Conservation (phyloP, 2,888 invertebrate species). For the Nezara viridula region DNA sequence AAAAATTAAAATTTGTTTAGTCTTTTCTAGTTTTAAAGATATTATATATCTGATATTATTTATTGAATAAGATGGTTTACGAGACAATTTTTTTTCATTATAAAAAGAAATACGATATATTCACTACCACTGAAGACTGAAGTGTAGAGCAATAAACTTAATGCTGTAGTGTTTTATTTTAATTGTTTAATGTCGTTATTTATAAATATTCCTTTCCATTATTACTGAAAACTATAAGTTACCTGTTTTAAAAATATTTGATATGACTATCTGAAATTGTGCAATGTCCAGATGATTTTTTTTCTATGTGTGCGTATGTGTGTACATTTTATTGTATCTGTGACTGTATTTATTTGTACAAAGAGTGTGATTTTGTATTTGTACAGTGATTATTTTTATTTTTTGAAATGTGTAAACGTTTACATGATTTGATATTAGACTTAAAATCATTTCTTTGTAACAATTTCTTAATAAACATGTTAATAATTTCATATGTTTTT, state of each 20-base stretch:
- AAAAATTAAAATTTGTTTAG: not conserved
- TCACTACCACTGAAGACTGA: not conserved
- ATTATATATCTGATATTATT: not conserved
- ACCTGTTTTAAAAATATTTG: not conserved
- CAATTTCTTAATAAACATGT: not conserved
- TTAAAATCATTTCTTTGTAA: not conserved
- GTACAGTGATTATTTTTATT: constrained; percentile 37
- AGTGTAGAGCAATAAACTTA: not conserved
- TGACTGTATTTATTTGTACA: constrained; percentile 33
- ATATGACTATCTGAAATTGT: not conserved
- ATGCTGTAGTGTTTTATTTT: not conserved
- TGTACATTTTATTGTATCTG: not conserved
- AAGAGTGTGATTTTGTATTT: not conserved
- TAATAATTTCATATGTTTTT: not conserved
- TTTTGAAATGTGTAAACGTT: not conserved
- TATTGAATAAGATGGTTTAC: not conserved
- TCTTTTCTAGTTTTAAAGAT: not conserved
- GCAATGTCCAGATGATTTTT: not conserved
- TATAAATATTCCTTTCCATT: not conserved
- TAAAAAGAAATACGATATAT: not conserved
- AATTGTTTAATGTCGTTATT: not conserved
- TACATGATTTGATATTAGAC: not conserved
- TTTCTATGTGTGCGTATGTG: not conserved
- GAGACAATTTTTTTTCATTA: not conserved
- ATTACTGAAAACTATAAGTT: not conserved